Evolutionary conservation across 2,797 vertebrate genomes (phyloP).

Genomic region (Cebuella pygmaea): DNA sequence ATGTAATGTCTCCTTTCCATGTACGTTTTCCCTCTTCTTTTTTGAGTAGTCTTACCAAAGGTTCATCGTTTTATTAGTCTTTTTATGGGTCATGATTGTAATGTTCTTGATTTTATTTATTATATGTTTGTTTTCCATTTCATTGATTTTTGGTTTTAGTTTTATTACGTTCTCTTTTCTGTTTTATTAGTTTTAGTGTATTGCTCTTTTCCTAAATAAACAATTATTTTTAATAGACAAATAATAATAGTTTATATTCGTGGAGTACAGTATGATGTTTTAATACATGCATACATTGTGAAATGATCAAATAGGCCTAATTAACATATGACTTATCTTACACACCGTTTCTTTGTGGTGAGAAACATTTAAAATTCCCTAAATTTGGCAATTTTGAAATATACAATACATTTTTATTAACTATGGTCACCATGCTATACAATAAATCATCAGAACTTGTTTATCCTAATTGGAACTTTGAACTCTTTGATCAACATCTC

Average conservation of each 20-base stretch:
- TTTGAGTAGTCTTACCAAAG: not conserved
- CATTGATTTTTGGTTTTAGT: not conserved
- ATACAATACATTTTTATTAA: not conserved
- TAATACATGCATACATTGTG: not conserved
- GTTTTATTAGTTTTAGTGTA: not conserved
- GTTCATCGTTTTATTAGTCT: not conserved
- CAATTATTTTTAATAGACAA: not conserved
- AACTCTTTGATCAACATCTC: not conserved
- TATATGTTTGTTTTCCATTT: not conserved
- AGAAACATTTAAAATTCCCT: not conserved
- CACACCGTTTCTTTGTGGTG: not conserved
- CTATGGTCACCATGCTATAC: not conserved
- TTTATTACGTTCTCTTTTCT: not conserved
- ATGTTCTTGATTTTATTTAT: not conserved
- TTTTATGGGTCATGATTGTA: not conserved
- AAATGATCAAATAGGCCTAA: not conserved
- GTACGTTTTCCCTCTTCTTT: not conserved
- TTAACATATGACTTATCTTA: not conserved
- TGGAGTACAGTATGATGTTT: not conserved
- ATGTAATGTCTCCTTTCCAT: rapidly evolving
- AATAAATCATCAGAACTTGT: not conserved
- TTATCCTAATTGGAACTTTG: not conserved
- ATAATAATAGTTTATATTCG: not conserved
- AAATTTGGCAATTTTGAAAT: not conserved
- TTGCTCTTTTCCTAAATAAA: not conserved